phyloP scores from a whole-genome alignment of 2,113 vertebrate genomes.

The Pampusana beccarii region DNA sequence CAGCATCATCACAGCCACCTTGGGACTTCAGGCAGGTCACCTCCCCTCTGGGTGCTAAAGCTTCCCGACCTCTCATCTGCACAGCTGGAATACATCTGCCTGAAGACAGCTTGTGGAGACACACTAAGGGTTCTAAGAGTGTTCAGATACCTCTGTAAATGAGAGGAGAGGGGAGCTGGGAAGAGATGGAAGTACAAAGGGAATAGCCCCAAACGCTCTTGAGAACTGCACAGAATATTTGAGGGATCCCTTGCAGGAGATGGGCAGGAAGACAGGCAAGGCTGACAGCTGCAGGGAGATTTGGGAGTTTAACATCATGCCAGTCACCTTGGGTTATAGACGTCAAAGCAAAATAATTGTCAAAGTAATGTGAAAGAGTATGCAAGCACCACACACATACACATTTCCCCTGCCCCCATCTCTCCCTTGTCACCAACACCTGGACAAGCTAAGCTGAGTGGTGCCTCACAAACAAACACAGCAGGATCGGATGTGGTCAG shows the following conservation, averaged over 20 bases:
- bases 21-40: background rate
- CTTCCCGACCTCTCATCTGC: background rate
- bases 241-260: background rate
- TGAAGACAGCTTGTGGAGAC: background rate
- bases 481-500: slow-evolving; percentile 80
- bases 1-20: background rate
- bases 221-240: background rate
- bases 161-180: background rate
- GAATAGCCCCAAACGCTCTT: background rate
- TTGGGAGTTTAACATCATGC: background rate
- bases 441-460: background rate
- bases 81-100: background rate
- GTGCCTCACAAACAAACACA: background rate
- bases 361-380: background rate
- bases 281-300: background rate
- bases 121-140: background rate
- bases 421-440: slow-evolving; percentile 32
- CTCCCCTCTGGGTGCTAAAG: background rate
- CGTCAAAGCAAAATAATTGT: background rate
- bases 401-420: background rate
- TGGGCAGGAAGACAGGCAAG: background rate
- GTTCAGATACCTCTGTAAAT: background rate
- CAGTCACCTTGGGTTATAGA: background rate
- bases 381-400: background rate
- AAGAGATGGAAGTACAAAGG: background rate